Evolutionary conservation across 2,888 invertebrate species (phyloP).

Genomic region (Corythucha ciliata): DNA sequence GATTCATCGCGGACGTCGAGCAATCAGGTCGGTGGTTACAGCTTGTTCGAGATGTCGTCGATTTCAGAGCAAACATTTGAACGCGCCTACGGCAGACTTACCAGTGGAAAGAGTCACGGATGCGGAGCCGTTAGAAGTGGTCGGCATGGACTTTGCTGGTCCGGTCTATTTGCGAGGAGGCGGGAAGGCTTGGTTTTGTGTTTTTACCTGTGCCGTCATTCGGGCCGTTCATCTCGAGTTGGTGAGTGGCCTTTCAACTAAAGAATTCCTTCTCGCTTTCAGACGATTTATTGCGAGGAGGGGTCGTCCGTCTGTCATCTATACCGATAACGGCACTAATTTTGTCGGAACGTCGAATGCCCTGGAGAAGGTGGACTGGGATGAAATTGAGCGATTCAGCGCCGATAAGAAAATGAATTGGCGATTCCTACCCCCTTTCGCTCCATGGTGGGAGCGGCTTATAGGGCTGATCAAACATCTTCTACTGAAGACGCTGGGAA

Average conservation of each 20-base stretch:
- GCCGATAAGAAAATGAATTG: not conserved
- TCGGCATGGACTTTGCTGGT: constrained; percentile 37
- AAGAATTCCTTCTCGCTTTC: constrained; percentile 34
- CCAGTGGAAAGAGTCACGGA: constrained; percentile 28
- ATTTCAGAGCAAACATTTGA: not conserved
- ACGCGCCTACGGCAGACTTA: constrained; percentile 18
- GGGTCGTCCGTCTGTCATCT: constrained; percentile 27
- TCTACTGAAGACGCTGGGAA: not conserved
- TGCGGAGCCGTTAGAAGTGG: constrained; percentile 30
- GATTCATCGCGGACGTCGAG: constrained; percentile 6
- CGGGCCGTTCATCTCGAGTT: constrained; percentile 39
- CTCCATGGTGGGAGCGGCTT: constrained; percentile 1
- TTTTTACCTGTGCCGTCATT: constrained; percentile 39
- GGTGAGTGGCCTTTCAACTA: constrained; percentile 31
- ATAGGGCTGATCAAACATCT: constrained; percentile 3
- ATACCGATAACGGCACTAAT: constrained; percentile 8
- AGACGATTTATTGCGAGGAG: constrained; percentile 34
- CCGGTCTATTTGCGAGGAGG: constrained; percentile 28
- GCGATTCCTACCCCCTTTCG: constrained; percentile 2
- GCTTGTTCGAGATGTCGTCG: constrained; percentile 9
- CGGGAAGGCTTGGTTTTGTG: constrained; percentile 33
- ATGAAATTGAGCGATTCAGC: constrained; percentile 10
- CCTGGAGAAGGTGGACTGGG: not conserved
- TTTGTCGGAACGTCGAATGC: constrained; percentile 4
- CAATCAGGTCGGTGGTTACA: constrained; percentile 8